These are phyloP conservation scores for Enteromius radiatus DNA, from an alignment of 2,797 vertebrate species.

Conservation along the genomic window DNA sequence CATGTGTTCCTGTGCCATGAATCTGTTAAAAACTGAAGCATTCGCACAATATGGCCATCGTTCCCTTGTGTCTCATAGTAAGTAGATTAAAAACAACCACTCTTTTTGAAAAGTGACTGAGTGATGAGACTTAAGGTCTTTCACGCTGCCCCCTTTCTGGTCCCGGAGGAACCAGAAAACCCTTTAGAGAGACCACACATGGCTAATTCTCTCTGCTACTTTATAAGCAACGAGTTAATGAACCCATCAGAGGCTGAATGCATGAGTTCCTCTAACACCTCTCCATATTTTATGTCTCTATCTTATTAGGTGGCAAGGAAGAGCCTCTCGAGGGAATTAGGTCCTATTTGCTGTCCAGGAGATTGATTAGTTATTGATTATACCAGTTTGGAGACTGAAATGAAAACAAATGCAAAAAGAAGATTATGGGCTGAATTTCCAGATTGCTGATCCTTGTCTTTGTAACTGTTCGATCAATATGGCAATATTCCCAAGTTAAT, in stretches of 20 bases:
- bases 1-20: not conserved
- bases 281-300: slow-evolving; percentile 61
- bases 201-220: slow-evolving; percentile 63
- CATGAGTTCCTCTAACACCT: slow-evolving; percentile 53
- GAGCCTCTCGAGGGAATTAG: slow-evolving; percentile 54
- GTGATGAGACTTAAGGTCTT: slow-evolving; percentile 29
- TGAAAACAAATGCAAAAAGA: slow-evolving; percentile 56
- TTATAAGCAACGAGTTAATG: slow-evolving; percentile 64
- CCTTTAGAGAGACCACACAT: slow-evolving; percentile 40
- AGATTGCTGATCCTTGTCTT: slow-evolving; percentile 62
- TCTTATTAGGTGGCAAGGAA: slow-evolving; percentile 64
- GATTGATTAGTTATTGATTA: slow-evolving; percentile 77
- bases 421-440: slow-evolving; percentile 64
- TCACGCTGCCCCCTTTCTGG: not conserved
- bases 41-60: not conserved
- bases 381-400: slow-evolving; percentile 52
- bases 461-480: slow-evolving; percentile 64
- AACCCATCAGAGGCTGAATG: slow-evolving; percentile 59
- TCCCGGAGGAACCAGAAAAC: not conserved
- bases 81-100: slow-evolving; percentile 14
- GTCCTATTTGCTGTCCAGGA: slow-evolving; percentile 61
- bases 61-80: slow-evolving; percentile 3
- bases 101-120: not conserved
- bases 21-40: not conserved
- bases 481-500: slow-evolving; percentile 48